phyloP scores from a whole-genome alignment of 2,113 vertebrate species.

The Chaetops frenatus region DNA sequence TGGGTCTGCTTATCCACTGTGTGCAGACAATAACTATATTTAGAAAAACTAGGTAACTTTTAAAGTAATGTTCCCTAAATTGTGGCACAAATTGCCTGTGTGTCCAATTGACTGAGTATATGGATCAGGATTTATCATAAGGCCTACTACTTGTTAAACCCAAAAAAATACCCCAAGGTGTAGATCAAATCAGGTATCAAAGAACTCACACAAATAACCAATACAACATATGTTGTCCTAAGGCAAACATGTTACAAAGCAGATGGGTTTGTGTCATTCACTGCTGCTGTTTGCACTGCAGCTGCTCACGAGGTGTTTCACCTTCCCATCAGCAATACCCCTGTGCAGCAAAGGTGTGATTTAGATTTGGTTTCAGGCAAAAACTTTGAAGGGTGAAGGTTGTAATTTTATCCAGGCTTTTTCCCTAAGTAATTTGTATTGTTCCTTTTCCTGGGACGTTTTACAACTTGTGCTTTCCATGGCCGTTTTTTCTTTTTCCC shows the following conservation, averaged over 20 bases:
- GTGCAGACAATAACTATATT: neutral
- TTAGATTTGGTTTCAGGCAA: slow-evolving; percentile 18
- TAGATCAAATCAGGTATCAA: neutral
- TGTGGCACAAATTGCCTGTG: neutral
- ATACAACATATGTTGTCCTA: neutral
- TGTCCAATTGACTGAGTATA: neutral
- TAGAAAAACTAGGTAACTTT: neutral
- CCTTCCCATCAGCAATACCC: neutral
- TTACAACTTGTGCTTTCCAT: neutral
- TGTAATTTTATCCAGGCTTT: slow-evolving; percentile 24
- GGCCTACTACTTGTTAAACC: neutral
- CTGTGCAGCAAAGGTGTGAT: neutral
- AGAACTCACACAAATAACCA: neutral
- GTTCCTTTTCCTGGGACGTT: neutral
- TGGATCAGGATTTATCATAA: neutral
- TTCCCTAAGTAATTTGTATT: neutral
- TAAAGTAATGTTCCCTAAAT: neutral
- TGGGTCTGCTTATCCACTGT: neutral
- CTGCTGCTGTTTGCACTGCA: neutral
- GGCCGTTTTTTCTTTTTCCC: rapidly evolving
- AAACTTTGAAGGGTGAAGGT: neutral
- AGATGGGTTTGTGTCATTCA: neutral
- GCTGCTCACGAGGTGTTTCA: neutral
- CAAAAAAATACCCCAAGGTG: neutral
- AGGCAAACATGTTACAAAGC: neutral